Evolutionary conservation across 2,113 vertebrate species (phyloP).

Genomic region (Notiomystis cincta): DNA sequence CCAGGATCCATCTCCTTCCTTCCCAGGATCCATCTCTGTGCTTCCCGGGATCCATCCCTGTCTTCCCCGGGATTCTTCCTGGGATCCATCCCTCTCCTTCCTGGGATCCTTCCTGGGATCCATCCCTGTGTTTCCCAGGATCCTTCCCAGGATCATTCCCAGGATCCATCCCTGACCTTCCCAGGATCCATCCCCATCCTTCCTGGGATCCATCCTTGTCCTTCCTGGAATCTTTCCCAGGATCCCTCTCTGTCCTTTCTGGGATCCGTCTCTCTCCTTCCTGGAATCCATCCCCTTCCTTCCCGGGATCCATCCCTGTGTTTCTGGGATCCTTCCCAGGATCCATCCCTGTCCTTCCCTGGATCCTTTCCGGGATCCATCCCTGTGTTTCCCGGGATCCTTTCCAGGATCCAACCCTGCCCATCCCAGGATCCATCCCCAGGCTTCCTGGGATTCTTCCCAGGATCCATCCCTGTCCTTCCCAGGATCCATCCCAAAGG

Average conservation of each 20-base stretch:
- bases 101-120: not conserved
- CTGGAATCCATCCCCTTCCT: not conserved
- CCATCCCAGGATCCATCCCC: not conserved
- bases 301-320: not conserved
- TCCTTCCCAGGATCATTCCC: too few species aligned
- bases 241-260: too few species aligned
- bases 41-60: accelerated
- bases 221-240: too few species aligned
- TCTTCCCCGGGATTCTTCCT: not conserved
- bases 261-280: too few species aligned
- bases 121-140: too few species aligned
- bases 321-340: too few species aligned
- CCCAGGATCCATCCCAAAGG: not conserved
- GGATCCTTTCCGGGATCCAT: not conserved
- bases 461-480: not conserved
- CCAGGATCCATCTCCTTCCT: not conserved
- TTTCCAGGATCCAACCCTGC: not conserved
- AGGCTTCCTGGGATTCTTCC: not conserved
- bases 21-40: not conserved
- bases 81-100: not conserved
- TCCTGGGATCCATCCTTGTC: not conserved
- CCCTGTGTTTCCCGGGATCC: too few species aligned
- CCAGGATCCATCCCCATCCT: not conserved
- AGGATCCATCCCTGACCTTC: not conserved
- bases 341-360: not conserved